A percentile compares a stretch with the other conserved stretches of the same genome.
These are phyloP conservation scores for Blomia tropicalis DNA, from an alignment of 2,888 invertebrate genomes.

Conservation along the genomic window DNA sequence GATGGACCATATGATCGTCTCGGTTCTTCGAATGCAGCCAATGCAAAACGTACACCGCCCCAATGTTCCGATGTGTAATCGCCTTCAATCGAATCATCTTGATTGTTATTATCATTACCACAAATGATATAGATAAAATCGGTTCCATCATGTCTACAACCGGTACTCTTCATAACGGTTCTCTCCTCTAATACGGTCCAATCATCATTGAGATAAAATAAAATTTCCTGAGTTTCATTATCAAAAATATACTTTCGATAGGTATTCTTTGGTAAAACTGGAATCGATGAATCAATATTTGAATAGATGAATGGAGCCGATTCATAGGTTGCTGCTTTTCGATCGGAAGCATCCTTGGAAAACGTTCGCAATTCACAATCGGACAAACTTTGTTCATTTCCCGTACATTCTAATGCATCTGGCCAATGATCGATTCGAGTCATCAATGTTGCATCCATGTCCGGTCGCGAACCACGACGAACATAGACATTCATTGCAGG, in stretches of 20 bases:
- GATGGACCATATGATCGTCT: constrained; percentile 35
- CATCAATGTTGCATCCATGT: constrained; percentile 71
- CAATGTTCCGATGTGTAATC: constrained; percentile 48
- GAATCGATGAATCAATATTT: background rate
- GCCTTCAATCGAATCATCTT: background rate
- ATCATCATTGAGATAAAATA: constrained; percentile 12
- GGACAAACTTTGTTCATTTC: constrained; percentile 37
- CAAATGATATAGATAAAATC: constrained; percentile 82
- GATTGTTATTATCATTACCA: constrained; percentile 39
- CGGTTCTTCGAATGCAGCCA: constrained; percentile 66
- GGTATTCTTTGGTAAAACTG: background rate
- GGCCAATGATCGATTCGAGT: constrained; percentile 85
- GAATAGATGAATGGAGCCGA: background rate
- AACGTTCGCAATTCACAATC: constrained; percentile 43
- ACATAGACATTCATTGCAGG: constrained; percentile 76
- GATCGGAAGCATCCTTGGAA: constrained; percentile 1
- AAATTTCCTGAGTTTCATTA: constrained; percentile 5
- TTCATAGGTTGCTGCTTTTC: background rate
- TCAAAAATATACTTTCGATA: background rate
- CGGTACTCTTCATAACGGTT: constrained; percentile 32
- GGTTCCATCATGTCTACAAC: constrained; percentile 71
- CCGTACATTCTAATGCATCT: constrained; percentile 58
- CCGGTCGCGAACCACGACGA: constrained; percentile 63
- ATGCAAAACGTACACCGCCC: constrained; percentile 88
- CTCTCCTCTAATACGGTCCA: background rate